Conservation (phyloP, 2,888 invertebrate species). For the Lottia scabra region DNA sequence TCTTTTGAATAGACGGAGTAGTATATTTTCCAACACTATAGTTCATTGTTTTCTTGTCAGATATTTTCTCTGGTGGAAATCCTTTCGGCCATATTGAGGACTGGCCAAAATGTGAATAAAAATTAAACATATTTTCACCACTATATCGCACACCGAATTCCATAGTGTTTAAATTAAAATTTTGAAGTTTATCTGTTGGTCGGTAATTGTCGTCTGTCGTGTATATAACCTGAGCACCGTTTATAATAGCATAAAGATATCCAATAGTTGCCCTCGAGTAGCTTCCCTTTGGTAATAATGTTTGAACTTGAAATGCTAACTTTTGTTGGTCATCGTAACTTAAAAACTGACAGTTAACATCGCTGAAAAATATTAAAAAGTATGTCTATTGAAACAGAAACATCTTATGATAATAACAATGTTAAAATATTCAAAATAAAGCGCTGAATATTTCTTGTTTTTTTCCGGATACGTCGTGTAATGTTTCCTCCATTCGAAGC, state of each 20-base stretch:
- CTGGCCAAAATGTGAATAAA: neutral
- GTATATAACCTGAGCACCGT: conserved; percentile 25
- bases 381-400: neutral
- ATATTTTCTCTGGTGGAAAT: neutral
- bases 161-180: conserved; percentile 8
- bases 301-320: neutral
- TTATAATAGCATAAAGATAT: conserved; percentile 22
- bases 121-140: conserved; percentile 13
- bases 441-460: neutral
- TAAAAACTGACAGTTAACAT: conserved; percentile 20
- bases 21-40: conserved; percentile 23
- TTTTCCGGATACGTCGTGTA: too few species aligned
- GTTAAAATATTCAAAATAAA: too few species aligned
- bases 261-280: conserved; percentile 21
- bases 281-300: conserved; percentile 7
- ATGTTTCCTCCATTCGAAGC: too few species aligned
- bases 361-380: conserved; percentile 7
- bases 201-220: conserved; percentile 26
- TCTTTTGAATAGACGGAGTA: conserved; percentile 51
- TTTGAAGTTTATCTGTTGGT: conserved; percentile 17
- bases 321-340: conserved; percentile 5
- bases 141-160: conserved; percentile 10
- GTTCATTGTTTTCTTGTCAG: neutral
- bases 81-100: neutral
- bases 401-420: neutral